phyloP scores from a whole-genome alignment of 2,797 vertebrate species.

The Poecile montanus region DNA sequence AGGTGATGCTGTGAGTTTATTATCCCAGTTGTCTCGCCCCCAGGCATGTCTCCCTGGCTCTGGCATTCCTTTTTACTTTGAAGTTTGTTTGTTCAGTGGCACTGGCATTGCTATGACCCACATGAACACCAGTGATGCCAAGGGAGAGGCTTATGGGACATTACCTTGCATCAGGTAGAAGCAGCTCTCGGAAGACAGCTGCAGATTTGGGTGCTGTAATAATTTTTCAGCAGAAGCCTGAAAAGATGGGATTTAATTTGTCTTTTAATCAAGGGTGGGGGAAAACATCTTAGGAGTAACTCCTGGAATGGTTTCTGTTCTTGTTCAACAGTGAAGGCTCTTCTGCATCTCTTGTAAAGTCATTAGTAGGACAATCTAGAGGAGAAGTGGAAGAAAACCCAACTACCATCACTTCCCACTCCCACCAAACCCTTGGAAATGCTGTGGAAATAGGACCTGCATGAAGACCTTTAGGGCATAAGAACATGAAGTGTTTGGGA shows the following conservation, averaged over 20 bases:
- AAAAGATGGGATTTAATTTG: background rate
- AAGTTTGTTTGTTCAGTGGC: slow-evolving; percentile 46
- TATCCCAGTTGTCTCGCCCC: background rate
- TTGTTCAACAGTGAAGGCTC: background rate
- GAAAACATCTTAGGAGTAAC: background rate
- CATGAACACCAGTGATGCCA: background rate
- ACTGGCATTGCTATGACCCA: slow-evolving; percentile 20
- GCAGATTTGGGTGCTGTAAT: background rate
- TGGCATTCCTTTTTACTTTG: slow-evolving; percentile 16
- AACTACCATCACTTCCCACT: background rate
- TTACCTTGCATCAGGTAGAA: background rate
- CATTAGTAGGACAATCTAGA: background rate
- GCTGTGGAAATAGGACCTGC: background rate
- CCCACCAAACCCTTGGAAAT: background rate
- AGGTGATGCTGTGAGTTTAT: background rate
- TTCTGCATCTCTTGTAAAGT: background rate
- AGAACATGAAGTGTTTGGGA: background rate
- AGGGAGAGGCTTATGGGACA: background rate
- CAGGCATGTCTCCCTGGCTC: background rate
- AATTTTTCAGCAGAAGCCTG: background rate
- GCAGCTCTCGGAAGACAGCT: background rate
- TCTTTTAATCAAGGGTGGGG: background rate
- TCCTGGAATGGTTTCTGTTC: background rate
- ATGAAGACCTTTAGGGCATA: background rate
- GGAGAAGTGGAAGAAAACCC: background rate